Conservation (phyloP, 2,797 vertebrate genomes). For the Mormyrops attenuatus region DNA sequence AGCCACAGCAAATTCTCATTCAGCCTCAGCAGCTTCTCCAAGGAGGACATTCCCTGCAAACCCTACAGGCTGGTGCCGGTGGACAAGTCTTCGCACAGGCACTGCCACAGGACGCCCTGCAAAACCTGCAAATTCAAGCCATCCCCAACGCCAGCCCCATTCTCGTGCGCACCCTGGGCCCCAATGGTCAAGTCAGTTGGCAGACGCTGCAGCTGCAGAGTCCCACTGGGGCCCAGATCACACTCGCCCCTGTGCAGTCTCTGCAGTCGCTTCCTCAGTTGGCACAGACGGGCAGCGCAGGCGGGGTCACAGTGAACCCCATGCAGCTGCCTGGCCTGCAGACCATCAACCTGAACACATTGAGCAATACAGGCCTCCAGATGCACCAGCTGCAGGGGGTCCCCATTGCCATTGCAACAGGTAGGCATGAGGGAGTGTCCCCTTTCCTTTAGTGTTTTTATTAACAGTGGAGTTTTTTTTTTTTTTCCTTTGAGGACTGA, state of each 20-base stretch:
- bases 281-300: slow-evolving; percentile 69
- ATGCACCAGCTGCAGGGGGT: slow-evolving; percentile 90
- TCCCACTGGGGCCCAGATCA: slow-evolving; percentile 84
- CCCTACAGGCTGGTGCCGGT: slow-evolving; percentile 75
- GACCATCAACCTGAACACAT: slow-evolving; percentile 93
- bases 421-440: slow-evolving; percentile 54
- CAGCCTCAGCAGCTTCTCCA: slow-evolving; percentile 87
- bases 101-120: slow-evolving; percentile 84
- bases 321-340: slow-evolving; percentile 89
- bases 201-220: slow-evolving; percentile 93
- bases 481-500: background rate
- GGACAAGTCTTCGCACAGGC: slow-evolving; percentile 85
- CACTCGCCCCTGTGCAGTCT: slow-evolving; percentile 77
- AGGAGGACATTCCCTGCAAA: slow-evolving; percentile 75
- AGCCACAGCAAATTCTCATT: slow-evolving; percentile 81
- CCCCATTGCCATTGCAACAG: slow-evolving; percentile 78
- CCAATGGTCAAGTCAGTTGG: slow-evolving; percentile 93
- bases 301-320: slow-evolving; percentile 71
- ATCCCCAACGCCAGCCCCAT: slow-evolving; percentile 84
- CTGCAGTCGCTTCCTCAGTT: slow-evolving; percentile 61
- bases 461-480: background rate
- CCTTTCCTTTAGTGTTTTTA: background rate
- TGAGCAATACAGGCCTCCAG: slow-evolving; percentile 81
- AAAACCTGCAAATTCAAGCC: slow-evolving; percentile 80
- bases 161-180: slow-evolving; percentile 84